These are phyloP conservation scores for Luperina testacea DNA, from an alignment of 2,888 invertebrate genomes.

Conservation along the genomic window DNA sequence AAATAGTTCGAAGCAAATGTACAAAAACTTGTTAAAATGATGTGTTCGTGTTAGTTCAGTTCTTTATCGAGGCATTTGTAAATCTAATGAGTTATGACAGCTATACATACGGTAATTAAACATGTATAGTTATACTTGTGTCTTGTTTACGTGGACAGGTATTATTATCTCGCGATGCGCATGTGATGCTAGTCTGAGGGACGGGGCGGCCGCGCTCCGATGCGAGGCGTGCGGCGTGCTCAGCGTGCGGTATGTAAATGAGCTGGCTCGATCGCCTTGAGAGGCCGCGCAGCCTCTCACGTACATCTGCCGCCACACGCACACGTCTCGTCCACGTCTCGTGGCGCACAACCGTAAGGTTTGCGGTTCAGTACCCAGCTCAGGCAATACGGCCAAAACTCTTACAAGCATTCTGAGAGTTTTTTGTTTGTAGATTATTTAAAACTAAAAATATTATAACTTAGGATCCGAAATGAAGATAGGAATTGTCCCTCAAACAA, in stretches of 20 bases:
- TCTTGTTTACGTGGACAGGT: constrained; percentile 4
- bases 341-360: constrained; percentile 2
- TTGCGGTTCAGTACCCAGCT: constrained; percentile 13
- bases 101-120: constrained; percentile 19
- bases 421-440: neutral
- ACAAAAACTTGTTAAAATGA: neutral
- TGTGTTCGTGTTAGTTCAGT: neutral
- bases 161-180: constrained; percentile 24
- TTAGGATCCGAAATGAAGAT: neutral
- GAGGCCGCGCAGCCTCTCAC: constrained; percentile 49
- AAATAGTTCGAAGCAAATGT: neutral
- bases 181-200: neutral
- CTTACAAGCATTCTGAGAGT: no score
- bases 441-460: neutral
- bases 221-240: constrained; percentile 8
- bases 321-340: constrained; percentile 18
- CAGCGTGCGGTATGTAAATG: constrained; percentile 62
- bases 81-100: constrained; percentile 38
- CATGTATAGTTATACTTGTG: constrained; percentile 12
- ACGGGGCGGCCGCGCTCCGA: neutral
- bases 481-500: no score
- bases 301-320: constrained; percentile 34
- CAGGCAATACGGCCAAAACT: neutral
- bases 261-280: constrained; percentile 68
- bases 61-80: constrained; percentile 4